These are phyloP conservation scores for Crypturellus tataupa DNA, from an alignment of 2,797 vertebrate species.

Conservation along the genomic window DNA sequence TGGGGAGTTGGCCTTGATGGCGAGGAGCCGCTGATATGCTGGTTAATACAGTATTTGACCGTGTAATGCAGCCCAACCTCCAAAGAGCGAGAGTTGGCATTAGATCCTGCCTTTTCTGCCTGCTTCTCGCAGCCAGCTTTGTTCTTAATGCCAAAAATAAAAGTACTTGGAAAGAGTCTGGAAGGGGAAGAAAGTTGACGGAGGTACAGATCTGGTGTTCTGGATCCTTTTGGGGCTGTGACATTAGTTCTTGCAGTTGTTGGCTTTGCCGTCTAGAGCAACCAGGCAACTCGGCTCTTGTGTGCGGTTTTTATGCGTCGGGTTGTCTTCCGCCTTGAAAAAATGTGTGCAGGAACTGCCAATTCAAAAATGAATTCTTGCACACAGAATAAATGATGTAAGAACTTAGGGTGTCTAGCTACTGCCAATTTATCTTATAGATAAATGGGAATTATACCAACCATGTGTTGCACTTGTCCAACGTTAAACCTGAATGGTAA, in stretches of 20 bases:
- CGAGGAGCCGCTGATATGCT: background rate
- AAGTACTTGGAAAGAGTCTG: background rate
- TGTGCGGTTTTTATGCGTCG: background rate
- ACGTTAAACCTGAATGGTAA: background rate
- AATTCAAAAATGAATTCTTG: background rate
- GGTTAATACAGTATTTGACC: rapidly evolving
- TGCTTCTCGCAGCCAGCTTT: background rate
- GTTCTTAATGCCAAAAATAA: background rate
- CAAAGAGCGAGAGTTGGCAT: too few relatives aligned
- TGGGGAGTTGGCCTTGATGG: background rate
- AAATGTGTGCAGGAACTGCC: background rate
- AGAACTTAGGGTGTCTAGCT: background rate
- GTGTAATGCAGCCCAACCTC: background rate
- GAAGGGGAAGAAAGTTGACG: background rate
- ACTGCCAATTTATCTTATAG: background rate
- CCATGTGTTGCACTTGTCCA: background rate
- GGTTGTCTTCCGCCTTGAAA: background rate
- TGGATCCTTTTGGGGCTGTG: background rate
- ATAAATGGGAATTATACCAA: background rate
- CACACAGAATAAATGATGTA: background rate
- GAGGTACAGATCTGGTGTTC: background rate
- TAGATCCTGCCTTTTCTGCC: too few relatives aligned
- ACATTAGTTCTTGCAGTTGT: background rate
- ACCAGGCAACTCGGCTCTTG: background rate
- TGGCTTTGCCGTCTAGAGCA: background rate